Conservation (phyloP, 2,888 invertebrate genomes). For the Dyspetes luteomarginatus region DNA sequence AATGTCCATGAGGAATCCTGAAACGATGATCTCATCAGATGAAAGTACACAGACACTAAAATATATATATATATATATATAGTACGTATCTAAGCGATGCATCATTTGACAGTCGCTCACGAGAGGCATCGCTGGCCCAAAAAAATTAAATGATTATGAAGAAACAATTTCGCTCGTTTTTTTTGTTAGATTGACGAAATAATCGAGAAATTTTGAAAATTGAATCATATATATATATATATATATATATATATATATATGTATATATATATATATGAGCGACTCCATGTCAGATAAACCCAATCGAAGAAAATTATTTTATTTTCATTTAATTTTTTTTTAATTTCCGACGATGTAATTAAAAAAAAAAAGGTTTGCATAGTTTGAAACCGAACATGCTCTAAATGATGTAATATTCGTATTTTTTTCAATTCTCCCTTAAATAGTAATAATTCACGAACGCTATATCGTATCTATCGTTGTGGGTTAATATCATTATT, state of each 20-base stretch:
- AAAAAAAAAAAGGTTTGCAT: neutral
- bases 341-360: too few species aligned
- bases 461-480: too few species aligned
- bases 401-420: too few species aligned
- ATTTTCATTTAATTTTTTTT: too few species aligned
- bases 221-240: neutral
- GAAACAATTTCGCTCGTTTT: conserved; percentile 23
- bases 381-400: neutral
- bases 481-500: too few species aligned
- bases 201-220: conserved; percentile 13
- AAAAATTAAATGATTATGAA: conserved; percentile 26
- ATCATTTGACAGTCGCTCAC: conserved; percentile 71
- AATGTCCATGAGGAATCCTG: conserved; percentile 60
- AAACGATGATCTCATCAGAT: conserved; percentile 79
- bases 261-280: neutral
- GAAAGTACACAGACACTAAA: conserved; percentile 70
- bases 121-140: conserved; percentile 7
- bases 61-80: neutral
- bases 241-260: neutral
- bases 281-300: too few species aligned
- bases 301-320: too few species aligned
- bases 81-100: conserved; percentile 76
- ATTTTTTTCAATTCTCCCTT: too few species aligned
- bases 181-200: conserved; percentile 22
- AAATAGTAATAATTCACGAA: too few species aligned